phyloP scores from a whole-genome alignment of 2,797 vertebrate genomes.

The Lutjanus argentimaculatus region DNA sequence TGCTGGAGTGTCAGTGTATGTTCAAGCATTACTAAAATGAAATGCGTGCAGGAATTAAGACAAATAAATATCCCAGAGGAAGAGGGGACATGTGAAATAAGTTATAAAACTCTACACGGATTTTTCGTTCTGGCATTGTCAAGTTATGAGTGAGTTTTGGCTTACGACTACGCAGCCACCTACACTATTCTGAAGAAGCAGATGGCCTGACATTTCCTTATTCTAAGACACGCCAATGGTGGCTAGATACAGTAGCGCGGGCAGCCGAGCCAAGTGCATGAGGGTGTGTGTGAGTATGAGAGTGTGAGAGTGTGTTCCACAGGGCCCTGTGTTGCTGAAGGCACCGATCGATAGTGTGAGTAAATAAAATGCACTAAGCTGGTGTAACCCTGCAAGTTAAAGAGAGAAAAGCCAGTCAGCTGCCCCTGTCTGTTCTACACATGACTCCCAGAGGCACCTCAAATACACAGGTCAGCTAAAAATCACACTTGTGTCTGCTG shows the following conservation, averaged over 20 bases:
- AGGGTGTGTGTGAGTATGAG: conserved; percentile 51
- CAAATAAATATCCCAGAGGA: conserved; percentile 25
- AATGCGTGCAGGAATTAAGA: conserved; percentile 28
- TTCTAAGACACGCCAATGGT: conserved; percentile 53
- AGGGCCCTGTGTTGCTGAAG: conserved; percentile 78
- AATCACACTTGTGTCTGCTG: conserved; percentile 51
- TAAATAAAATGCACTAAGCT: conserved; percentile 87
- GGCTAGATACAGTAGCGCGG: conserved; percentile 61
- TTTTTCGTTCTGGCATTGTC: conserved; percentile 48
- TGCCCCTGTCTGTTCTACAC: conserved; percentile 74
- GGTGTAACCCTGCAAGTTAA: conserved; percentile 83
- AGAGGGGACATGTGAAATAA: conserved; percentile 12
- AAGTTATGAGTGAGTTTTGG: conserved; percentile 33
- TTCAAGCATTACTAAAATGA: conserved; percentile 44
- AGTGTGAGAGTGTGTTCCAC: conserved; percentile 66
- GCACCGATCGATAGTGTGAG: conserved; percentile 84
- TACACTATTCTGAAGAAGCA: conserved; percentile 60
- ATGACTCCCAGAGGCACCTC: conserved; percentile 63
- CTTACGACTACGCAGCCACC: conserved; percentile 41
- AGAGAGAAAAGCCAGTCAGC: conserved; percentile 81
- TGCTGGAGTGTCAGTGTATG: conserved; percentile 11
- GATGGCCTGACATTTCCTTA: conserved; percentile 66
- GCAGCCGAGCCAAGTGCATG: conserved; percentile 49
- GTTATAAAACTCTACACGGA: conserved; percentile 18
- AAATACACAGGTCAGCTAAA: conserved; percentile 67